Evolutionary conservation across 2,797 vertebrate genomes (phyloP).

Genomic region (Cichlasoma orientale): DNA sequence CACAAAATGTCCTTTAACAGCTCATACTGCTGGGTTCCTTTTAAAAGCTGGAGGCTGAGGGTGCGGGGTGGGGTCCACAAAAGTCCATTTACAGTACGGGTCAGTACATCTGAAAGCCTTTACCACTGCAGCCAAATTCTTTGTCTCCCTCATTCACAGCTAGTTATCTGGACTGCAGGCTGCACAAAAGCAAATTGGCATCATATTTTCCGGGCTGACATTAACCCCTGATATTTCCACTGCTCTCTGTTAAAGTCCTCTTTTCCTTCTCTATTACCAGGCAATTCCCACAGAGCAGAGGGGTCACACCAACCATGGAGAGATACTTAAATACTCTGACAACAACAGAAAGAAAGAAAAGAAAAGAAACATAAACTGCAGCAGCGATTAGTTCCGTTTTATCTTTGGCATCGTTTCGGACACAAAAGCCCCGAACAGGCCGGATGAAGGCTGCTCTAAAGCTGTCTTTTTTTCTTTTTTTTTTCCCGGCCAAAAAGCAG

Average conservation of each 20-base stretch:
- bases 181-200: conserved; percentile 78
- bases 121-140: conserved; percentile 81
- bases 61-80: conserved; percentile 68
- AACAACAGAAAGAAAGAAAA: conserved; percentile 34
- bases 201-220: conserved; percentile 78
- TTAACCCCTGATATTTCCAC: conserved; percentile 79
- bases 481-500: conserved; percentile 43
- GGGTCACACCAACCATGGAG: conserved; percentile 54
- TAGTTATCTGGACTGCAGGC: conserved; percentile 70
- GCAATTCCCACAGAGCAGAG: conserved; percentile 65
- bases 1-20: conserved; percentile 69
- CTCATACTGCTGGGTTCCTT: conserved; percentile 66
- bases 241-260: conserved; percentile 75
- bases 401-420: conserved; percentile 21
- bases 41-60: conserved; percentile 60
- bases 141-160: conserved; percentile 78
- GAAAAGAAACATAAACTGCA: conserved; percentile 58
- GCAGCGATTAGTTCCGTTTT: conserved; percentile 63
- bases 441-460: conserved; percentile 41
- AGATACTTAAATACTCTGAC: conserved; percentile 50
- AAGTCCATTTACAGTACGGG: conserved; percentile 84
- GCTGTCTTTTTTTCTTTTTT: conserved; percentile 25
- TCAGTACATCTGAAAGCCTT: conserved; percentile 86
- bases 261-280: conserved; percentile 71
- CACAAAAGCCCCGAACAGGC: conserved; percentile 43